Evolutionary conservation across 2,113 vertebrate species (phyloP), one percentile per base, ranked within the genome.

Genomic region (Tetrao urogallus): DNA sequence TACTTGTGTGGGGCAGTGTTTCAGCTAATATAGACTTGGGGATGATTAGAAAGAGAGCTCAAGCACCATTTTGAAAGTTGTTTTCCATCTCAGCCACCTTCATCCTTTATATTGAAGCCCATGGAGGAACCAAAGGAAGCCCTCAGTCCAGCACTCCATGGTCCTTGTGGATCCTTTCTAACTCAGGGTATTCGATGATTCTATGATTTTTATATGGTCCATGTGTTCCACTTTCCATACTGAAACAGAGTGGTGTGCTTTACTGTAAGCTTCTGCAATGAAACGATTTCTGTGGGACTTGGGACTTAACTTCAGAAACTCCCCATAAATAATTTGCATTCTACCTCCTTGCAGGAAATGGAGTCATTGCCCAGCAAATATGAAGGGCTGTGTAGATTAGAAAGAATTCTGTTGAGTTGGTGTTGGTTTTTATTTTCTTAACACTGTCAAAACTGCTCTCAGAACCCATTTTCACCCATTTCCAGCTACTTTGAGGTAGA

Each of bases 201-300:
- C 50, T 52, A 28, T 54, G 52, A 28, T 54, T 73, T 34, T 30
- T 21, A 21, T 5, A 34, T 0, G 0, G 13, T 28, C 16, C 36
- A 36, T 0, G 0, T 38, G 27, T 52, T 38, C 36, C 22, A 45
- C 12, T 6, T 34, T 24, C 12, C 43, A 9, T 11, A 43, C 1
- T 3, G 43, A 72, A 64, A 45, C 21, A 52, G 42, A 32, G 71
- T 10, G 17, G 6, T 54, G 21, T 6, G 6, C 13, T 76, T 63
- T 34, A 48, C 30, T 36, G 24, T 24, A 13, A 45, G 16, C 5
- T 63, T 40, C 28, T 56, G 16, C 30, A 73, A 12, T 13, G 32
- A 85, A 79, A 15, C 28, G 3, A 8, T 56, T 30, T 19, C 79
- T 61, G 24, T 18, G 38, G 38, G 38, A 27, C 17, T 38, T 73